These are phyloP conservation scores for Enteromius mattozi DNA, from an alignment of 2,797 vertebrate species.

Conservation along the genomic window DNA sequence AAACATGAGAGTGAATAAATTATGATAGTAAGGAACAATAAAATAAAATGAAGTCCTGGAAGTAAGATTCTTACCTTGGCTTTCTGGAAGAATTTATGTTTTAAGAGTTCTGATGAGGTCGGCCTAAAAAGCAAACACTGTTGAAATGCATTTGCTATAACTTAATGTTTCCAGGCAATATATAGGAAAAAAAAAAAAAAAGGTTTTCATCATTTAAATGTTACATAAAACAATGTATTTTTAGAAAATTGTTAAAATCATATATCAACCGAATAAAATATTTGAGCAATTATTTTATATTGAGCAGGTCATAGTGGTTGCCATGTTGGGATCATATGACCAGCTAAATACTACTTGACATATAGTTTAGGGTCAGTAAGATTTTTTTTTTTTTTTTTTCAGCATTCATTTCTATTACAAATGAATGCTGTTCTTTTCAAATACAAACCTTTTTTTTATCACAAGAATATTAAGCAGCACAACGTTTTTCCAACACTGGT, in stretches of 20 bases:
- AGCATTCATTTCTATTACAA: neutral
- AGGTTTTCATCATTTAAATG: no score
- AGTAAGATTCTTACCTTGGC: conserved; percentile 85
- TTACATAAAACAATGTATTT: no score
- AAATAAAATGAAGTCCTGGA: neutral
- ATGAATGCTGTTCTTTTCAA: neutral
- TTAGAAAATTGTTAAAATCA: neutral
- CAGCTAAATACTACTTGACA: neutral
- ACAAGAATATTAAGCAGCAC: neutral
- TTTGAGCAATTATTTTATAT: neutral
- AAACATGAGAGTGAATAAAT: neutral
- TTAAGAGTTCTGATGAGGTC: conserved; percentile 92
- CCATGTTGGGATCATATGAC: neutral
- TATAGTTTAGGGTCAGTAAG: no score
- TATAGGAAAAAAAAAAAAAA: neutral
- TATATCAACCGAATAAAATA: neutral
- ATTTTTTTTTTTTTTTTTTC: neutral
- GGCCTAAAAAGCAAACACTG: conserved; percentile 82
- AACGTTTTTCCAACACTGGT: neutral
- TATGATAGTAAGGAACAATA: neutral
- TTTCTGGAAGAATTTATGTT: conserved; percentile 98
- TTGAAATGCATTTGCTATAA: conserved; percentile 12
- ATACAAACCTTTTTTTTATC: no score
- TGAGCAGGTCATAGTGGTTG: neutral
- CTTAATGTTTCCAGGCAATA: neutral